Percentiles rank a stretch among this genome's conserved stretches.
These are phyloP conservation scores for Drosophila dunni DNA, from an alignment of 1,140 invertebrate species.

Conservation along the genomic window DNA sequence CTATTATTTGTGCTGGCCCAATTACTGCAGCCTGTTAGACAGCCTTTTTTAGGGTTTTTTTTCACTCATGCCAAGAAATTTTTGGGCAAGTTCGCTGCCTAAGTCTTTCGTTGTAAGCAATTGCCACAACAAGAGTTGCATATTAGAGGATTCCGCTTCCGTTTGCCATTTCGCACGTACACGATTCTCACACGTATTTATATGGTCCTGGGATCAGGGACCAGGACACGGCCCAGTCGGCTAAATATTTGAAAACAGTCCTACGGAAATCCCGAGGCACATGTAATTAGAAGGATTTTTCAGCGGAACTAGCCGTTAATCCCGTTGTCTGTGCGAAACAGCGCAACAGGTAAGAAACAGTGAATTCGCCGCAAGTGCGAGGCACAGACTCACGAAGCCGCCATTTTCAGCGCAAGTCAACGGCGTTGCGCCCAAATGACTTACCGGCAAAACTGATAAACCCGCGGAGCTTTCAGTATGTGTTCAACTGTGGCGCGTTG, in stretches of 20 bases:
- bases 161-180: slow-evolving; percentile 70
- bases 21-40: slow-evolving; percentile 6
- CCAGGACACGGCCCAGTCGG: slow-evolving; percentile 27
- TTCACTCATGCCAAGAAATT: slow-evolving; percentile 32
- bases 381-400: slow-evolving; percentile 41
- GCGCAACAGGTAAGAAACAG: slow-evolving; percentile 24
- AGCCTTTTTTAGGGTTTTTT: slow-evolving; percentile 3
- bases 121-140: slow-evolving; percentile 20
- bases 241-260: slow-evolving; percentile 55
- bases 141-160: slow-evolving; percentile 56
- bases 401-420: slow-evolving; percentile 14
- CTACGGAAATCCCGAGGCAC: slow-evolving; percentile 49
- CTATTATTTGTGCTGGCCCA: slow-evolving; percentile 22
- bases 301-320: slow-evolving; percentile 54
- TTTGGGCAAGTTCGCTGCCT: slow-evolving; percentile 45
- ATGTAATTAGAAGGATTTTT: slow-evolving; percentile 59
- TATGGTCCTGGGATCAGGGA: slow-evolving; percentile 11
- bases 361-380: slow-evolving; percentile 52
- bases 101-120: slow-evolving; percentile 49
- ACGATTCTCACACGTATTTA: slow-evolving; percentile 24
- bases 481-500: slow-evolving; percentile 70
- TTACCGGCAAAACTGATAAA: slow-evolving; percentile 41
- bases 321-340: slow-evolving; percentile 24
- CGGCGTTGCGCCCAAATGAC: slow-evolving; percentile 47
- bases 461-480: slow-evolving; percentile 67